These are phyloP conservation scores for Pseudopipra pipra DNA, from an alignment of 2,113 vertebrate genomes.

Conservation along the genomic window DNA sequence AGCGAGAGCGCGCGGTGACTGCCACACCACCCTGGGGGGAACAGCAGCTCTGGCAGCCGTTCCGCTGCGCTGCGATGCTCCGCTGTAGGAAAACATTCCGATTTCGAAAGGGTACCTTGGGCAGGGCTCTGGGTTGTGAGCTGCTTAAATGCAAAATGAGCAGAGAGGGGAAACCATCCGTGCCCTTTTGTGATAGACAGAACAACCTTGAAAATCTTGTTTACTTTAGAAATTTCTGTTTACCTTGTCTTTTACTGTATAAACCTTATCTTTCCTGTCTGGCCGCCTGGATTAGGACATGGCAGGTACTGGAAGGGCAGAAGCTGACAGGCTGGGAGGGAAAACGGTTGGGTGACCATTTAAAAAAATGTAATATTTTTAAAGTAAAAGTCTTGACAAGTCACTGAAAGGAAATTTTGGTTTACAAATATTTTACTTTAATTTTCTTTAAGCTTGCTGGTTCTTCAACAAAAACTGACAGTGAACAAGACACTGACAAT, in stretches of 20 bases:
- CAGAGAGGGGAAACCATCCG: not conserved
- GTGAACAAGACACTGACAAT: not conserved
- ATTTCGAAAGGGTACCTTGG: not conserved
- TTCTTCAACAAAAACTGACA: not conserved
- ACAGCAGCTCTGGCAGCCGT: not conserved
- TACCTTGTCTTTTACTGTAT: not conserved
- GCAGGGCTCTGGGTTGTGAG: not conserved
- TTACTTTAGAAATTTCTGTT: constrained; percentile 9
- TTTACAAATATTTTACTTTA: not conserved
- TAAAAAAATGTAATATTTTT: not conserved
- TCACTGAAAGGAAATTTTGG: not conserved
- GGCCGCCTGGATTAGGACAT: not conserved
- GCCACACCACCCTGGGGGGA: not conserved
- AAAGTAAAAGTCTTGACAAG: not conserved
- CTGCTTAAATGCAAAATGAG: not conserved
- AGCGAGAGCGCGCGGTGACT: not conserved
- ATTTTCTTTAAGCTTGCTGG: not conserved
- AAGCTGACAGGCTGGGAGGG: not conserved
- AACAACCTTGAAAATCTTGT: not conserved
- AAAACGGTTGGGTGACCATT: not conserved
- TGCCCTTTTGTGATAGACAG: constrained; percentile 5
- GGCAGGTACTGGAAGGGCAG: not conserved
- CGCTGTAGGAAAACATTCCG: accelerated
- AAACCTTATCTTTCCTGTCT: not conserved
- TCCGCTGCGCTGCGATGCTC: accelerated